Conservation (phyloP, 2,113 vertebrate species). For the Tautogolabrus adspersus region DNA sequence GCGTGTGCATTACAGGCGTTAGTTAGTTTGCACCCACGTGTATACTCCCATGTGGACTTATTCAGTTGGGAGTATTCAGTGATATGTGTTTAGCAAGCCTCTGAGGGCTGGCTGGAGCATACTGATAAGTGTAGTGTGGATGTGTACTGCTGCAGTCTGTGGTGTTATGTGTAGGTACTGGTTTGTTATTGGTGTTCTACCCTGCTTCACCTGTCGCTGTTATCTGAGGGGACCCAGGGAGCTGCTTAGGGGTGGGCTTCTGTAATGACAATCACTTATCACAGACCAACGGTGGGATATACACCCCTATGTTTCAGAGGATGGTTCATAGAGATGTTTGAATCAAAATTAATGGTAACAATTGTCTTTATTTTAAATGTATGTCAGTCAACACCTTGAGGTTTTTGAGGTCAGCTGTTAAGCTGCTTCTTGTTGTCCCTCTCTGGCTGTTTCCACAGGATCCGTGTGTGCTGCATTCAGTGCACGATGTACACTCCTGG, state of each 20-base stretch:
- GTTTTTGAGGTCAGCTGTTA: too few species aligned
- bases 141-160: slow-evolving; percentile 48
- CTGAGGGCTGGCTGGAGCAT: slow-evolving; percentile 69
- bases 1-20: slow-evolving; percentile 33
- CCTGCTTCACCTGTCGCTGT: slow-evolving; percentile 48
- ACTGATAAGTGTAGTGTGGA: slow-evolving; percentile 60
- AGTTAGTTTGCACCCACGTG: slow-evolving; percentile 41
- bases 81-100: slow-evolving; percentile 57
- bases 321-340: slow-evolving; percentile 7
- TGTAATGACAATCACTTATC: slow-evolving; percentile 59
- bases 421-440: too few species aligned
- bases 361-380: too few species aligned
- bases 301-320: slow-evolving; percentile 17
- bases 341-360: not conserved
- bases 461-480: too few species aligned
- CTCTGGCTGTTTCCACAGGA: too few species aligned
- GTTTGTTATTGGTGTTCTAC: slow-evolving; percentile 44
- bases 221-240: slow-evolving; percentile 67
- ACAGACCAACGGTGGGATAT: slow-evolving; percentile 26
- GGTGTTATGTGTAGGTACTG: slow-evolving; percentile 38
- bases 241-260: slow-evolving; percentile 51
- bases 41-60: slow-evolving; percentile 35
- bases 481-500: too few species aligned
- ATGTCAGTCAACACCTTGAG: too few species aligned
- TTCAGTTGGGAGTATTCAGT: slow-evolving; percentile 35